phyloP scores from a whole-genome alignment of 2,888 invertebrate species.

The Cephus sareptanus region DNA sequence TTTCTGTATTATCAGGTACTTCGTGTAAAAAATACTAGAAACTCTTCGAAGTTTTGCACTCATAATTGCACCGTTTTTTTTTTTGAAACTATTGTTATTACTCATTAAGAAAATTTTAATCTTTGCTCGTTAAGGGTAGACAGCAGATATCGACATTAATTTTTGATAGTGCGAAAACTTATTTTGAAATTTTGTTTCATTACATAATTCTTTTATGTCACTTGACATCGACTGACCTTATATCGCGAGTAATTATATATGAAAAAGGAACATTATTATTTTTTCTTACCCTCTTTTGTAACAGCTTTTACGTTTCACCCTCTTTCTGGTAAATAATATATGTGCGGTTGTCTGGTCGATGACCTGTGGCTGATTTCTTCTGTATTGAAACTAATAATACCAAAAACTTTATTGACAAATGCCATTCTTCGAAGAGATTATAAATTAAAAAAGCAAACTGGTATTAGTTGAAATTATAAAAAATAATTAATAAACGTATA shows the following conservation, averaged over 20 bases:
- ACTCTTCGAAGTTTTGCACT: not conserved
- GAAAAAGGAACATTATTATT: not conserved
- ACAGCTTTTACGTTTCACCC: not conserved
- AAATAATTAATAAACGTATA: too few relatives aligned
- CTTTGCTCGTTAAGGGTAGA: not conserved
- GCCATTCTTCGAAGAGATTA: too few relatives aligned
- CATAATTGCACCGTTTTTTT: not conserved
- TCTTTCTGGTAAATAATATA: conserved; percentile 23
- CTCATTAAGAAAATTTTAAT: not conserved
- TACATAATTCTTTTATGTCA: not conserved
- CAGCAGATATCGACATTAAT: not conserved
- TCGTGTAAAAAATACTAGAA: not conserved
- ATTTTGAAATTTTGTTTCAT: not conserved
- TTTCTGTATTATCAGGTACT: not conserved
- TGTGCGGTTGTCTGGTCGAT: conserved; percentile 35
- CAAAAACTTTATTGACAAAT: not conserved
- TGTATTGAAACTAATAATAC: not conserved
- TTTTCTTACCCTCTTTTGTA: not conserved
- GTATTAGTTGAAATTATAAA: too few relatives aligned
- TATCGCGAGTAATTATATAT: not conserved
- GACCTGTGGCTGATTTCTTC: conserved; percentile 29
- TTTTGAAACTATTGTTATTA: not conserved
- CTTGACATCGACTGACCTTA: not conserved
- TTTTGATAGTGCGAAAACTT: not conserved
- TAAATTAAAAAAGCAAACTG: too few relatives aligned